Conservation (phyloP, 2,113 vertebrate species). For the Nestor notabilis region DNA sequence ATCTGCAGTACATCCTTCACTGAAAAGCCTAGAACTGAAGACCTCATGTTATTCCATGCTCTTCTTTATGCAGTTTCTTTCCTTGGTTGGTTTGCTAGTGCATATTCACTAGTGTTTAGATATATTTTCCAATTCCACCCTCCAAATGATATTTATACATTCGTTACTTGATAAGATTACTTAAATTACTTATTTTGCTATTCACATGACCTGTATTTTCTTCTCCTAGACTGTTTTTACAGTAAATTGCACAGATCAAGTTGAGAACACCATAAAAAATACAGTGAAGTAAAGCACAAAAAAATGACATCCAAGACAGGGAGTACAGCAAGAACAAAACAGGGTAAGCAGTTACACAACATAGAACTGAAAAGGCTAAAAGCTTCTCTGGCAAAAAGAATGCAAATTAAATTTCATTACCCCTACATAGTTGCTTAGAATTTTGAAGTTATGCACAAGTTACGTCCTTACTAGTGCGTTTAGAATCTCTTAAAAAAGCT, state of each 20-base stretch:
- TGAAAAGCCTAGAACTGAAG: not conserved
- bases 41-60: not conserved
- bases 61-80: not conserved
- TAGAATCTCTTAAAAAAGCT: too few relatives aligned
- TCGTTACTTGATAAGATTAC: not conserved
- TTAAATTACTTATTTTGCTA: not conserved
- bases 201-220: not conserved
- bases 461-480: not conserved
- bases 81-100: not conserved
- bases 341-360: not conserved
- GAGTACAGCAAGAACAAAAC: not conserved
- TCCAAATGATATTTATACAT: not conserved
- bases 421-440: not conserved
- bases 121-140: not conserved
- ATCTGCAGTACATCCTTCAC: not conserved
- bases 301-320: not conserved
- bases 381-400: not conserved
- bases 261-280: not conserved
- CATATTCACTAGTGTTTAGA: not conserved
- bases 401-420: not conserved
- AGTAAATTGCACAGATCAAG: not conserved
- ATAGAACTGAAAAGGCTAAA: not conserved
- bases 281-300: not conserved
- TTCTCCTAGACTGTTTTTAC: not conserved
- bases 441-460: not conserved